These are phyloP conservation scores for Whitmania pigra DNA, from an alignment of 1,140 invertebrate genomes.

Conservation along the genomic window DNA sequence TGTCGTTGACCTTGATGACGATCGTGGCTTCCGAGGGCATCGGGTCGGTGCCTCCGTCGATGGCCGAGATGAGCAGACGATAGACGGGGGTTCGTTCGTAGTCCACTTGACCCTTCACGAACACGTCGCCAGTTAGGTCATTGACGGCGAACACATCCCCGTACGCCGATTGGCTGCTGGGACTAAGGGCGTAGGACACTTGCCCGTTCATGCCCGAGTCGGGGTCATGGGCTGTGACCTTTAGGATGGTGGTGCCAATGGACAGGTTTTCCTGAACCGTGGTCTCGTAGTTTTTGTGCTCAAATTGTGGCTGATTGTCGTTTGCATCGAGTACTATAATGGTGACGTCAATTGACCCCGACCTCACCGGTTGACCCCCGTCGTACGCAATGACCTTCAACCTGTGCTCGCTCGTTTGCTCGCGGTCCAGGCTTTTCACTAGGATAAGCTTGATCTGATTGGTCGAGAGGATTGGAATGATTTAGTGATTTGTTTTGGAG, in stretches of 20 bases:
- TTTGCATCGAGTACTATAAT: slow-evolving; percentile 54
- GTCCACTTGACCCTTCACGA: slow-evolving; percentile 79
- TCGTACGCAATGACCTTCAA: slow-evolving; percentile 22
- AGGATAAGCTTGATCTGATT: slow-evolving; percentile 21
- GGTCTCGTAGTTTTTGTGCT: slow-evolving; percentile 52
- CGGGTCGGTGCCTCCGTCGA: slow-evolving; percentile 77
- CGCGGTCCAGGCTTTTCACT: slow-evolving; percentile 19
- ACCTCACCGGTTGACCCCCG: slow-evolving; percentile 18
- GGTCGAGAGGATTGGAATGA: neutral
- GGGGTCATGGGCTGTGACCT: slow-evolving; percentile 61
- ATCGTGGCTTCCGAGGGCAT: slow-evolving; percentile 82
- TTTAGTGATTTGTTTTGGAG: slow-evolving; percentile 35
- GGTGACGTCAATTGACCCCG: slow-evolving; percentile 19
- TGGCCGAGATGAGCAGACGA: slow-evolving; percentile 78
- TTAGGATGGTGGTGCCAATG: neutral
- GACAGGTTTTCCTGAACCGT: slow-evolving; percentile 57
- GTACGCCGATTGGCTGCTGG: slow-evolving; percentile 53
- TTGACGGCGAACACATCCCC: slow-evolving; percentile 71
- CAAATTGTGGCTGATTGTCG: slow-evolving; percentile 70
- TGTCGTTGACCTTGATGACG: slow-evolving; percentile 76
- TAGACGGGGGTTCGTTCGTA: slow-evolving; percentile 78
- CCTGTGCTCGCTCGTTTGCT: slow-evolving; percentile 10
- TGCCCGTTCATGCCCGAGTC: slow-evolving; percentile 85
- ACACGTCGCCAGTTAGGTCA: slow-evolving; percentile 67
- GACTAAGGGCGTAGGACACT: slow-evolving; percentile 41